Evolutionary conservation across 2,113 vertebrate species (phyloP), one percentile per base, ranked within the genome.

Genomic region (Galbula dea): DNA sequence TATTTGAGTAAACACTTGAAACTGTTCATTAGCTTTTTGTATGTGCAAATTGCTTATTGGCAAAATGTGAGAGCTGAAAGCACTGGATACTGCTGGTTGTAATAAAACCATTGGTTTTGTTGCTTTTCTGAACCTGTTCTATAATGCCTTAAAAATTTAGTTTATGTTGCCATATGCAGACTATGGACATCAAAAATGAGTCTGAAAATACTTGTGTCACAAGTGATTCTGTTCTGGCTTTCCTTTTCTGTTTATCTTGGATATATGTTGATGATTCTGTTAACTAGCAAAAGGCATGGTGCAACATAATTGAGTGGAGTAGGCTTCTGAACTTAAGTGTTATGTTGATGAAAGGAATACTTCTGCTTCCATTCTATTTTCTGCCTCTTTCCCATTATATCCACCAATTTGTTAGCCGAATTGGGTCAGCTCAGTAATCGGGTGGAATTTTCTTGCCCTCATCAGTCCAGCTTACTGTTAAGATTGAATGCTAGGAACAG

Each of bases 1-100:
- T 95, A 96, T 95, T 97, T 92, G 97, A 92, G 89, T 94, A 93
- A 95, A 95, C 84, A 79, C 39, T 94, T 96, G 59, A 88, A 94
- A 92, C 86, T 3, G 32, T 92, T 95, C 32, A 61, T 94, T 80
- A 96, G 84, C 66, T 88, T 92, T 93, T 62, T 81, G 9, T 96
- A 37, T 62, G 39, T 93, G 62, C 19, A 3, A 65, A 90, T 93
- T 83, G 93, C 94, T 96, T 97, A 61, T 43, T 81, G 73, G 93
- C 86, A 90, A 75, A 94, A 86, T 71, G 83, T 88, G 79, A 94
- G 73, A 71, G 83, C 73, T 87, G 86, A 90, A 94, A 90, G 86
- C 48, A 43, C 51, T 92, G 85, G 74, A 27, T 93, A n/a, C 39
- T 80, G 66, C 13, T 94, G 84, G 84, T 95, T 96, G 95, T 96